Conservation (phyloP, 2,888 invertebrate species). For the Octodonta nipae region DNA sequence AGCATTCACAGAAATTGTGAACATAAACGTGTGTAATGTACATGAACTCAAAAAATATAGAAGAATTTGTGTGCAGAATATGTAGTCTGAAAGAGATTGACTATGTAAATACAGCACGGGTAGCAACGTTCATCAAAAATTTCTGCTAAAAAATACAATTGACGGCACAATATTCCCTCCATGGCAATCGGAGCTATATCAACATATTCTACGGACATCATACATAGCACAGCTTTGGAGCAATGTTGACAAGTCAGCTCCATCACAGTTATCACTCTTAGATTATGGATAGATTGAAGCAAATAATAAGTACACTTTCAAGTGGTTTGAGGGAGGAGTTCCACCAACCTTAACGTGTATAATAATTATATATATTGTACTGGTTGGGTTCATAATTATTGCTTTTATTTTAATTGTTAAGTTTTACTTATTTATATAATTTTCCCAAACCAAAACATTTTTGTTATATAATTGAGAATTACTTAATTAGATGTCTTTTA, state of each 20-base stretch:
- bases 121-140: background rate
- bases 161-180: background rate
- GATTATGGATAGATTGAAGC: background rate
- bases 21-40: background rate
- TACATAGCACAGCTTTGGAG: background rate
- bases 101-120: background rate
- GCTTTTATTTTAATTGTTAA: too few species aligned
- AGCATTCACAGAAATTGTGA: too few species aligned
- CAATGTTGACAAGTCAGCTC: background rate
- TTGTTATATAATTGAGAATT: too few species aligned
- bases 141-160: background rate
- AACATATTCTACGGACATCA: conserved; percentile 1
- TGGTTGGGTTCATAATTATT: too few species aligned
- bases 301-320: conserved; percentile 1
- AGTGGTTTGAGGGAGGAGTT: background rate
- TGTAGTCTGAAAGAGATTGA: background rate
- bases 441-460: too few species aligned
- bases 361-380: too few species aligned
- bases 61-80: background rate
- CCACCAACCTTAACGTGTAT: background rate
- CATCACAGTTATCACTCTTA: background rate
- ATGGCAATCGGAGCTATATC: background rate
- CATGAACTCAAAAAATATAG: background rate
- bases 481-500: too few species aligned
- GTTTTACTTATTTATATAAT: too few species aligned